Conservation (phyloP, 2,113 vertebrate genomes). For the sheep (Ovis aries) region DNA sequence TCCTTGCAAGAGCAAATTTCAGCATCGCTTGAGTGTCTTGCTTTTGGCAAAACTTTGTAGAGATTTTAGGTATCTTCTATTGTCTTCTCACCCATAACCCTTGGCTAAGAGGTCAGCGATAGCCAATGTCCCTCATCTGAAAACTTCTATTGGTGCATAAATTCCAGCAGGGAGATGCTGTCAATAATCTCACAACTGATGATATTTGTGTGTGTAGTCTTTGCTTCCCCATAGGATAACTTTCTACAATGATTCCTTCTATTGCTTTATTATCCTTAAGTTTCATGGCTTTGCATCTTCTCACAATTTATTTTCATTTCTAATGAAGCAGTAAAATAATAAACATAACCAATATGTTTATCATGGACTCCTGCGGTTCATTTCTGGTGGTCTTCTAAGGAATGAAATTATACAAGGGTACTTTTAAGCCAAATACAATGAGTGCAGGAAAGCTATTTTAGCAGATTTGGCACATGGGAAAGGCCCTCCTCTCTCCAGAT, state of each 20-base stretch:
- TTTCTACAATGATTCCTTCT: not conserved
- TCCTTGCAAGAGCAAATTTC: not conserved
- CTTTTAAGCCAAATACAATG: not conserved
- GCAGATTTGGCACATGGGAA: not conserved
- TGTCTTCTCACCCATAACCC: not conserved
- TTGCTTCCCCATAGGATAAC: not conserved
- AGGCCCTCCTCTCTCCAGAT: not conserved
- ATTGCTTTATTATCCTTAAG: not conserved
- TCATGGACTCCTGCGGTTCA: not conserved
- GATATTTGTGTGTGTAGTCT: not conserved
- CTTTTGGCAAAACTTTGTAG: not conserved
- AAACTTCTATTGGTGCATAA: not conserved
- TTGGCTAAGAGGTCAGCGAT: not conserved
- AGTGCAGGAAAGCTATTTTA: not conserved
- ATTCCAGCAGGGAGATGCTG: not conserved
- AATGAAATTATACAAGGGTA: not conserved
- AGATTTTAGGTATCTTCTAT: not conserved
- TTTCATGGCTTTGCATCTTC: not conserved
- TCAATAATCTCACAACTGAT: not conserved
- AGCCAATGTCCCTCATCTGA: not conserved
- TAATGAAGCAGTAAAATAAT: not conserved
- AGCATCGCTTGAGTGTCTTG: not conserved
- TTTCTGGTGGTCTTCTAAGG: not conserved
- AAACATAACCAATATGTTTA: not conserved
- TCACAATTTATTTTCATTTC: conserved; percentile 18